Evolutionary conservation across 2,113 vertebrate species (phyloP).

Genomic region (Toxotes chatareus): DNA sequence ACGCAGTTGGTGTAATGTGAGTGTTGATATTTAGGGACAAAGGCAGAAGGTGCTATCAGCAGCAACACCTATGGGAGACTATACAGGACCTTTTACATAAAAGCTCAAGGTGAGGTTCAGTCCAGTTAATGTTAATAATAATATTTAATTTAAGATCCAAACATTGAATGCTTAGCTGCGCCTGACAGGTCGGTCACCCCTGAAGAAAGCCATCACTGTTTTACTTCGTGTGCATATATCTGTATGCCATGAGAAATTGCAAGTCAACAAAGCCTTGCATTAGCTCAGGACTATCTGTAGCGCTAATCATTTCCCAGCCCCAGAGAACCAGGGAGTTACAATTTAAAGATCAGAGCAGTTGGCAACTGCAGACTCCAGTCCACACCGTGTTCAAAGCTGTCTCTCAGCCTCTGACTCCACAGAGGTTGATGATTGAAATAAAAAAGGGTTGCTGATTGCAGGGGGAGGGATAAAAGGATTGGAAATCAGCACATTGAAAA

Average conservation of each 20-base stretch:
- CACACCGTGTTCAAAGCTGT: constrained; percentile 43
- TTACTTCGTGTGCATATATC: constrained; percentile 16
- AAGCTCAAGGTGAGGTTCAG: background rate
- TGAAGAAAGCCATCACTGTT: background rate
- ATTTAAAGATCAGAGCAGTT: constrained; percentile 44
- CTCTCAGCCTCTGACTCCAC: constrained; percentile 45
- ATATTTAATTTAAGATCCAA: constrained; percentile 10
- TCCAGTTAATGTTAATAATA: background rate
- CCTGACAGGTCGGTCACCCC: constrained; percentile 8
- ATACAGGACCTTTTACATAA: constrained; percentile 1
- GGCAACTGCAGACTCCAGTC: constrained; percentile 22
- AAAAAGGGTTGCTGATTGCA: constrained; percentile 72
- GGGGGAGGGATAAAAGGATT: constrained; percentile 48
- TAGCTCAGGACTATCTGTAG: constrained; percentile 21
- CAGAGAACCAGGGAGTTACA: constrained; percentile 3
- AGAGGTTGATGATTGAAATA: constrained; percentile 68
- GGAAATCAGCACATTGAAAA: constrained; percentile 76
- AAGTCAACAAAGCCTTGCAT: constrained; percentile 45
- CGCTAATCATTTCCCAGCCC: constrained; percentile 37
- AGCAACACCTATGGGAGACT: constrained; percentile 9
- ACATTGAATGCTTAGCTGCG: constrained; percentile 16
- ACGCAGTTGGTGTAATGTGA: background rate
- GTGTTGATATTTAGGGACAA: background rate
- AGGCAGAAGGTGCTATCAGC: constrained; percentile 3
- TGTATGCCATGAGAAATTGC: constrained; percentile 16